Conservation (phyloP, 1,140 invertebrate genomes). For the Bombus superbus region DNA sequence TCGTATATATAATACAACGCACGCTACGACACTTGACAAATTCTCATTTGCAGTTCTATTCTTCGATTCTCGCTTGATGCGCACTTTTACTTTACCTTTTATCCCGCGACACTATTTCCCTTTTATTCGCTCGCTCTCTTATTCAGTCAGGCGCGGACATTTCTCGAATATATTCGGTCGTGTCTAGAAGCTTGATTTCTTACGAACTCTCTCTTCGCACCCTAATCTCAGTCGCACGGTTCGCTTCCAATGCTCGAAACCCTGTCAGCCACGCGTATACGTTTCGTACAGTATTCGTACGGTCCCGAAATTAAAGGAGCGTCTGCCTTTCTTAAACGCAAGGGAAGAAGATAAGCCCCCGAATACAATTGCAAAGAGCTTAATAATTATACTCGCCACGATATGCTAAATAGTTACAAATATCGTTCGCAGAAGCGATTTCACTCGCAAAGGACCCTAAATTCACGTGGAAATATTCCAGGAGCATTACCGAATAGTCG, state of each 20-base stretch:
- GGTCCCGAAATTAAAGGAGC: not conserved
- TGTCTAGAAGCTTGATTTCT: not conserved
- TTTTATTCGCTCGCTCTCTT: not conserved
- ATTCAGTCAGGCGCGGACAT: not conserved
- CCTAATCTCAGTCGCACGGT: not conserved
- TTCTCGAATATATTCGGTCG: not conserved
- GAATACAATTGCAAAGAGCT: not conserved
- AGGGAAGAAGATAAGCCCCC: not conserved
- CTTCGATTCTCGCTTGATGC: not conserved
- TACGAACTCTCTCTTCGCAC: not conserved
- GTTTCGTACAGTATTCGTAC: not conserved
- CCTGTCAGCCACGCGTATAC: not conserved
- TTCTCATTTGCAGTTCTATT: not conserved
- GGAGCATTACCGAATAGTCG: not conserved
- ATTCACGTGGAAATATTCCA: constrained; percentile 9
- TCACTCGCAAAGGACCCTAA: not conserved
- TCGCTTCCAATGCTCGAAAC: not conserved
- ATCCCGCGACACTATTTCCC: not conserved
- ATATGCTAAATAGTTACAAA: not conserved
- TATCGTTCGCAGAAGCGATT: not conserved
- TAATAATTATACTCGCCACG: not conserved
- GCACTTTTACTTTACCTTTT: not conserved
- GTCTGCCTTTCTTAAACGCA: not conserved
- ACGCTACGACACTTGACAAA: not conserved
- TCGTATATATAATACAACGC: no score